These are phyloP conservation scores for Rhagium mordax DNA, from an alignment of 2,888 invertebrate species.

Conservation along the genomic window DNA sequence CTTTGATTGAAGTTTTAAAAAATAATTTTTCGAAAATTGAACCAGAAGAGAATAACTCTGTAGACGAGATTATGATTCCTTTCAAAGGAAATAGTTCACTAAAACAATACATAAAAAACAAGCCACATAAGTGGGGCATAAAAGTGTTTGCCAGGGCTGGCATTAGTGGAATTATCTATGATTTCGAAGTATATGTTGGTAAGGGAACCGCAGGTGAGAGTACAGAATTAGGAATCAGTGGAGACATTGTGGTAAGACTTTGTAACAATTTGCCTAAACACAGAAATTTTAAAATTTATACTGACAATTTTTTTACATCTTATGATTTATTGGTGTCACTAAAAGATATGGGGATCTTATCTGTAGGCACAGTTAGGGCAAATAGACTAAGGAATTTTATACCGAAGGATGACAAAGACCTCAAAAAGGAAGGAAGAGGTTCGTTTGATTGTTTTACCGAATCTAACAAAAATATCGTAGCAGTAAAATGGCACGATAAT, in stretches of 20 bases:
- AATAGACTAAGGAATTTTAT: background rate
- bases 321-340: too few relatives aligned
- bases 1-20: constrained; percentile 11
- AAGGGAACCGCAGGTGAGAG: constrained; percentile 13
- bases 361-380: background rate
- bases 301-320: background rate
- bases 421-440: background rate
- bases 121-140: constrained; percentile 34
- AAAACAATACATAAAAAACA: constrained; percentile 34
- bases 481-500: constrained; percentile 7
- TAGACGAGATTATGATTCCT: constrained; percentile 39
- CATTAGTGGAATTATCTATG: constrained; percentile 53
- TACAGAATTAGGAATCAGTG: background rate
- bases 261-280: background rate
- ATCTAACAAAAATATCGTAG: background rate
- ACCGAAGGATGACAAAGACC: background rate
- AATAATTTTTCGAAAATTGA: constrained; percentile 45
- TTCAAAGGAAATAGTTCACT: constrained; percentile 38
- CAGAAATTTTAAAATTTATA: constrained; percentile 13
- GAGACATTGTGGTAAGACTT: background rate
- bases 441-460: constrained; percentile 1
- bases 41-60: constrained; percentile 55
- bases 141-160: constrained; percentile 48
- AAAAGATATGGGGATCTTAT: too few relatives aligned
- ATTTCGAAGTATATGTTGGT: constrained; percentile 52